phyloP scores from a whole-genome alignment of 1,140 invertebrate genomes.

The Vanessa atalanta region DNA sequence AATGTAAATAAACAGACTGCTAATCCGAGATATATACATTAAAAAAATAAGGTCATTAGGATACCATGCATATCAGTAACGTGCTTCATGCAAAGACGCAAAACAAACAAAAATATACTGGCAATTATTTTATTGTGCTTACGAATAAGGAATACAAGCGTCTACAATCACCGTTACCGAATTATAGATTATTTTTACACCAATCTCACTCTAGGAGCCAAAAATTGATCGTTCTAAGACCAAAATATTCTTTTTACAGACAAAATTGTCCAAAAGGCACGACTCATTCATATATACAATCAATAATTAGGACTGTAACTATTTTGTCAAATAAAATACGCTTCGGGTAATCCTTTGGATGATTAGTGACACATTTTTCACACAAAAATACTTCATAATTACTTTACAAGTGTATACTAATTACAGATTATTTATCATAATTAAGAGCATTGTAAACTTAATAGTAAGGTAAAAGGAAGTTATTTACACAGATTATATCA shows the following conservation, averaged over 20 bases:
- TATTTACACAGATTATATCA: slow-evolving; percentile 21
- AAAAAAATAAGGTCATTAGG: background rate
- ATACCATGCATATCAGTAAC: slow-evolving; percentile 29
- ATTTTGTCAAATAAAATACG: background rate
- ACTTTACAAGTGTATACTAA: background rate
- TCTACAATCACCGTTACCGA: slow-evolving; percentile 12
- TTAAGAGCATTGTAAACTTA: background rate
- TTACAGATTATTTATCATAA: no score
- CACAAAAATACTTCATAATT: background rate
- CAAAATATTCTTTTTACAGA: background rate
- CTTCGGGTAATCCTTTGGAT: slow-evolving; percentile 35
- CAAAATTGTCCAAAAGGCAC: no score
- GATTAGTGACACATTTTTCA: slow-evolving; percentile 32
- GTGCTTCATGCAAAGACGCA: slow-evolving; percentile 42
- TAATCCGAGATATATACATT: background rate
- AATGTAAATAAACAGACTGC: background rate
- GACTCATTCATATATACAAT: background rate
- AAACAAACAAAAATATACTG: slow-evolving; percentile 44
- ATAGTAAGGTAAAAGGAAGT: slow-evolving; percentile 1
- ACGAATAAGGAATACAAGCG: slow-evolving; percentile 17
- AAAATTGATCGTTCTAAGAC: background rate
- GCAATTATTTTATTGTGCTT: slow-evolving; percentile 38
- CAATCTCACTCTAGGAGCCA: no score
- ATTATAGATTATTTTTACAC: slow-evolving; percentile 16
- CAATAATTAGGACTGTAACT: background rate